These are phyloP conservation scores for Drosophila prostipennis DNA, from an alignment of 2,888 invertebrate genomes.

Conservation along the genomic window DNA sequence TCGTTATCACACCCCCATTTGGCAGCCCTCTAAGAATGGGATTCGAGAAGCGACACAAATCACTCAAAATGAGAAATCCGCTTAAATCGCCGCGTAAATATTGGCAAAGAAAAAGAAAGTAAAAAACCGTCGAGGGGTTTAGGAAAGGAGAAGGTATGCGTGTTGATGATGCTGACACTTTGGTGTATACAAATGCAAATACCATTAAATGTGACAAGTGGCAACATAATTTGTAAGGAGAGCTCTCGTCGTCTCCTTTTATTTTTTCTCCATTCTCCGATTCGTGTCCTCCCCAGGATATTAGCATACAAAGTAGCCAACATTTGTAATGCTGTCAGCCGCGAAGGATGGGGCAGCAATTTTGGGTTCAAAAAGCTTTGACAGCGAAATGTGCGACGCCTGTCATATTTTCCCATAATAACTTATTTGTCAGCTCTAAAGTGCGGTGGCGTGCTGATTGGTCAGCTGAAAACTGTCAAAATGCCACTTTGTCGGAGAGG, in stretches of 20 bases:
- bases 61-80: constrained; percentile 78
- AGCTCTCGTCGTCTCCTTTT: constrained; percentile 28
- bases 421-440: constrained; percentile 64
- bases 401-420: constrained; percentile 82
- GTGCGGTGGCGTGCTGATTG: constrained; percentile 28
- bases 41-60: constrained; percentile 73
- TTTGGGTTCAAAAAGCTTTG: constrained; percentile 12
- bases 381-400: constrained; percentile 67
- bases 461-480: constrained; percentile 34
- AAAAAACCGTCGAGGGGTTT: constrained; percentile 14
- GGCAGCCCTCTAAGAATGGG: constrained; percentile 48
- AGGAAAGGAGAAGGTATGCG: constrained; percentile 45
- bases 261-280: constrained; percentile 15
- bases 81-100: constrained; percentile 78
- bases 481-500: constrained; percentile 14
- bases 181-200: constrained; percentile 79
- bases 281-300: constrained; percentile 48
- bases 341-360: background rate
- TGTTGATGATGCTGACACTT: constrained; percentile 72
- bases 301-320: constrained; percentile 79
- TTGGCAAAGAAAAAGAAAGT: constrained; percentile 68
- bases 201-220: constrained; percentile 81
- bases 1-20: constrained; percentile 10
- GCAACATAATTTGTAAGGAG: constrained; percentile 81
- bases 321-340: constrained; percentile 45